phyloP scores from a whole-genome alignment of 1,140 invertebrate genomes.

The Tachypleus tridentatus region DNA sequence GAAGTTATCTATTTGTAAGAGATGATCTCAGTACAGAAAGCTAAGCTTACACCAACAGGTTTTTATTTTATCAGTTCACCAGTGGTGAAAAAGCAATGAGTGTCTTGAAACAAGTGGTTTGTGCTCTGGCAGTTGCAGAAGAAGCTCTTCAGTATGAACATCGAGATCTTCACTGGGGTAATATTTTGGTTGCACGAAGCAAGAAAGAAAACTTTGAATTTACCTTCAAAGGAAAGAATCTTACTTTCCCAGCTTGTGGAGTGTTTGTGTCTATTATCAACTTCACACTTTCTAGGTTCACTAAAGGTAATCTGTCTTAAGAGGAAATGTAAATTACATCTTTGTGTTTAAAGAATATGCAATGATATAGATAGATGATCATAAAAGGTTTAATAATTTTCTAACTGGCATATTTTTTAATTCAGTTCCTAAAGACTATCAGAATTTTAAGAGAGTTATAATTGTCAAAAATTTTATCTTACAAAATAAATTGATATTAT shows the following conservation, averaged over 20 bases:
- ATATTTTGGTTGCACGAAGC: constrained; percentile 31
- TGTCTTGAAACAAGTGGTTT: too few species aligned
- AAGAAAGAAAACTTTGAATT: constrained; percentile 21
- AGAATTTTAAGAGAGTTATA: too few species aligned
- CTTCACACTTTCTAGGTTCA: constrained; percentile 31
- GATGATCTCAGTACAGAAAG: too few species aligned
- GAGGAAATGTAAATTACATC: too few species aligned
- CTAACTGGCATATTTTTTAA: too few species aligned
- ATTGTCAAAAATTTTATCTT: too few species aligned
- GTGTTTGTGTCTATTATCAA: constrained; percentile 34
- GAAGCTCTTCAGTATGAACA: constrained; percentile 34
- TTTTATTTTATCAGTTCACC: constrained; percentile 47
- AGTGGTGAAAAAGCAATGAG: constrained; percentile 52
- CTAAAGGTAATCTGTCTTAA: constrained; percentile 19
- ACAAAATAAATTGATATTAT: too few species aligned
- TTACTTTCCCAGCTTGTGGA: constrained; percentile 26
- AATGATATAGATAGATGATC: too few species aligned
- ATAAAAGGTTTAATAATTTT: too few species aligned
- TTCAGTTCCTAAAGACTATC: too few species aligned
- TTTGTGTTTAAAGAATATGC: too few species aligned
- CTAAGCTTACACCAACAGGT: background rate
- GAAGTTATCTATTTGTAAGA: too few species aligned
- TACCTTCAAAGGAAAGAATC: constrained; percentile 21
- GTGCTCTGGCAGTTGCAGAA: constrained; percentile 34
- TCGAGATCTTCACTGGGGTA: constrained; percentile 36